Conservation (phyloP, 2,113 vertebrate genomes). For the Gavia stellata region DNA sequence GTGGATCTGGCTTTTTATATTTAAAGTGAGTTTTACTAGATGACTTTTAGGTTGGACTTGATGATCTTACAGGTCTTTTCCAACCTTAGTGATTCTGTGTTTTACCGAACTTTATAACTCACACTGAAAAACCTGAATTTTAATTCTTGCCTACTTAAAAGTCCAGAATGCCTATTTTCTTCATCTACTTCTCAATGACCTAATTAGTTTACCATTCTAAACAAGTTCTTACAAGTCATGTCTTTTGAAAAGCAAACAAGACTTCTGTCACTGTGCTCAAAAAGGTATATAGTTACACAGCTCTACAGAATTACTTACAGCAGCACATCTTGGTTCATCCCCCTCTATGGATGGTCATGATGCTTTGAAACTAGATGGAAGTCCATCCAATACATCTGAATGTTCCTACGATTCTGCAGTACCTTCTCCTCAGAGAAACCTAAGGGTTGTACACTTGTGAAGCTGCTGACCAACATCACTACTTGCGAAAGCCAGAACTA, state of each 20-base stretch:
- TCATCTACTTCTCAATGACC: background rate
- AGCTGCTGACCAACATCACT: background rate
- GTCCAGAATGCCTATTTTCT: background rate
- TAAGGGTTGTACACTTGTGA: background rate
- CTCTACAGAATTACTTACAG: background rate
- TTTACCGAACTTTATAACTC: background rate
- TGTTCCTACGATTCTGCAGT: background rate
- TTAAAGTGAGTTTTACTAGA: background rate
- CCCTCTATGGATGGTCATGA: background rate
- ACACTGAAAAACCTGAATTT: background rate
- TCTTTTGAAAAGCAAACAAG: background rate
- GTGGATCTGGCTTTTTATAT: background rate
- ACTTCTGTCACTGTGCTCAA: background rate
- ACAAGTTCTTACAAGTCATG: background rate
- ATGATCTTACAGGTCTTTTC: too few species aligned
- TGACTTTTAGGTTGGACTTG: too few species aligned
- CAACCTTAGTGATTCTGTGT: too few species aligned
- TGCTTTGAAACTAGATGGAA: background rate
- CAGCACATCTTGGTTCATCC: background rate
- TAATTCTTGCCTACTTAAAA: background rate
- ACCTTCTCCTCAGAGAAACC: background rate
- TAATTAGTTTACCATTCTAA: background rate
- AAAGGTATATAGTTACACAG: background rate
- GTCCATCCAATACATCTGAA: background rate
- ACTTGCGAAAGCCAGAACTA: background rate